Evolutionary conservation across 2,113 vertebrate genomes (phyloP), one percentile per base, ranked within the genome.

Genomic region (Alethe diademata): DNA sequence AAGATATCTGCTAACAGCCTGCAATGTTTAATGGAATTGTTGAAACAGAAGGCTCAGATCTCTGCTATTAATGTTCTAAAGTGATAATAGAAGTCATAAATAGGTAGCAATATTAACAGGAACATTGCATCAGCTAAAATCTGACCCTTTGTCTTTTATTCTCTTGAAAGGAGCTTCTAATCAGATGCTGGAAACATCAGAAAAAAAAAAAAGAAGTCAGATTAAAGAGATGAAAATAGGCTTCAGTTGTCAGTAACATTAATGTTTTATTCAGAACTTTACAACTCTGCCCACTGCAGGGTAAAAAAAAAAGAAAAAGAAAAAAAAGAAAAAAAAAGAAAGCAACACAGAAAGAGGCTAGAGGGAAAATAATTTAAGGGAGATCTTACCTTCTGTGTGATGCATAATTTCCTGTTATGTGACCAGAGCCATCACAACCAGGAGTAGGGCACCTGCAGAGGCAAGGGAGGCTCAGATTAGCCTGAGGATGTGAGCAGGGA

Each of bases 331-430:
- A 12, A 2, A 50, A 15, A 60, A 42, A 24, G 3, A 14, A 71
- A 25, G 35, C 53, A n/a, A 72, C 65, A 12, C 28, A 94, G 83
- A 89, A 79, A 90, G 38, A 83, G 22, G 38, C 26, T 53, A 23
- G 12, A 51, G 25, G 79, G 51, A 42, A 96, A 92, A 88, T 84
- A 86, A 95, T 85, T 95, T 90, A 35, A 88, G 62, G 64, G 24
- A 81, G 82, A 48, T 75, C 98, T 98, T 95, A 98, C 98, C 98
- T 98, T 94, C 98, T 97, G 66, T 98, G 98, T 0, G 98, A 98
- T 81, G 98, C 98, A 94, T 98, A 98, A 97, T 98, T 98, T 96
- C 98, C 98, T 70, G 98, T 98, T 83, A 98, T 98, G 93, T 98
- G 98, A 96, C 98, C 98, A 45, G 98, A 98, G 67, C 98, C 98